phyloP scores from a whole-genome alignment of 2,888 invertebrate species.

The Dysmachus trigonus region DNA sequence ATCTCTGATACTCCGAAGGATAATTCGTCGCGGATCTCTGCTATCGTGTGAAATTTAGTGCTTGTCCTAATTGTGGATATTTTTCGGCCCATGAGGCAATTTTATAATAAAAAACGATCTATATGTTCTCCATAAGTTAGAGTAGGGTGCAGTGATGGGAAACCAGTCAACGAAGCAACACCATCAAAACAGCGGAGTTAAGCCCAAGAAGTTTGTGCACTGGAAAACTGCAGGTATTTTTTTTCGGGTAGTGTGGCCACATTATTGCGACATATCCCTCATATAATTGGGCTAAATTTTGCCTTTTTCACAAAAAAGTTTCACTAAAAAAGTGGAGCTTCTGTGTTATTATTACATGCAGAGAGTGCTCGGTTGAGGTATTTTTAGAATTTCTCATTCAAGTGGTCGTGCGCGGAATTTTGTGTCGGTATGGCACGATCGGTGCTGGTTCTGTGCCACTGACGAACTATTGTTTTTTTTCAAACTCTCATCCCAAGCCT shows the following conservation, averaged over 20 bases:
- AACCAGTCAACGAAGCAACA: constrained; percentile 72
- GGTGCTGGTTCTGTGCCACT: neutral
- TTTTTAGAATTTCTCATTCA: constrained; percentile 51
- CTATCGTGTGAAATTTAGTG: neutral
- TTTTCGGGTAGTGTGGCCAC: neutral
- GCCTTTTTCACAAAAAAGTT: constrained; percentile 12
- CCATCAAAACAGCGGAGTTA: constrained; percentile 64
- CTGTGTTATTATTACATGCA: constrained; percentile 52
- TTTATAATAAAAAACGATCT: neutral
- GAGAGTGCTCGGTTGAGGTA: constrained; percentile 51
- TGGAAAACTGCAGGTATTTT: constrained; percentile 84
- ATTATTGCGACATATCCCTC: neutral
- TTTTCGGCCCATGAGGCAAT: neutral
- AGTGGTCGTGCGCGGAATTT: constrained; percentile 38
- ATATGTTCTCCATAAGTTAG: constrained; percentile 33
- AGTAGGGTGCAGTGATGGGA: constrained; percentile 65
- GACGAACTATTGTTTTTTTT: constrained; percentile 1
- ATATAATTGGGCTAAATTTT: neutral
- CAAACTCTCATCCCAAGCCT: neutral
- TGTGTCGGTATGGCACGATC: constrained; percentile 44
- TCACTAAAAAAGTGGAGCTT: constrained; percentile 46
- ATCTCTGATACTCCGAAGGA: neutral
- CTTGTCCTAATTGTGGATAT: neutral
- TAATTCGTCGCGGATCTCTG: neutral
- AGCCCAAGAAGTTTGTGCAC: constrained; percentile 80